phyloP scores from a whole-genome alignment of 2,888 invertebrate genomes.

The Eristalis pertinax region DNA sequence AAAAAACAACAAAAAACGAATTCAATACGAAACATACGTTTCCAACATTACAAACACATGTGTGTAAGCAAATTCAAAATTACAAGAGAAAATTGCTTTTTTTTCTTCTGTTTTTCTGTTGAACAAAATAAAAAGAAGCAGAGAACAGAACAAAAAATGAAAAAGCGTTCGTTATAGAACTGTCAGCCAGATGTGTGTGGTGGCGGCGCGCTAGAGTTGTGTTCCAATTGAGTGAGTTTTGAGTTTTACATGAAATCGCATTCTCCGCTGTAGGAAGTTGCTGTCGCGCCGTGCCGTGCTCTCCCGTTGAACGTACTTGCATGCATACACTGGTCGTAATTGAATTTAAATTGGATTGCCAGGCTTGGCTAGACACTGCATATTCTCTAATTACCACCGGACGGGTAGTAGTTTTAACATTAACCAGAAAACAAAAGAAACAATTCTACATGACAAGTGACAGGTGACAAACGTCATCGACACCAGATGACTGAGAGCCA shows the following conservation, averaged over 20 bases:
- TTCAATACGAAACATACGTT: slow-evolving; percentile 40
- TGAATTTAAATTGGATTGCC: slow-evolving; percentile 45
- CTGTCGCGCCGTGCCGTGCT: slow-evolving; percentile 9
- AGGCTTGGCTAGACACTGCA: slow-evolving; percentile 19
- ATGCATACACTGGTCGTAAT: slow-evolving; percentile 27
- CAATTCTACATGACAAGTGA: slow-evolving; percentile 30
- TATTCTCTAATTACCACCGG: slow-evolving; percentile 43
- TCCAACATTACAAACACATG: slow-evolving; percentile 60
- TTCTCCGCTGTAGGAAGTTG: neutral
- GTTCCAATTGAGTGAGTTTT: slow-evolving; percentile 54
- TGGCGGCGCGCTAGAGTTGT: slow-evolving; percentile 31
- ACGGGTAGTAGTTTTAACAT: slow-evolving; percentile 41
- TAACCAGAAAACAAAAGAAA: neutral
- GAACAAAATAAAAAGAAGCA: slow-evolving; percentile 15
- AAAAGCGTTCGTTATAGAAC: slow-evolving; percentile 32
- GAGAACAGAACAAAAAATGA: slow-evolving; percentile 6
- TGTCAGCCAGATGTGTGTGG: slow-evolving; percentile 65
- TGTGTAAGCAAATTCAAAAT: slow-evolving; percentile 36
- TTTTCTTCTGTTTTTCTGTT: neutral
- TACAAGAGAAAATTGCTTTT: slow-evolving; percentile 12
- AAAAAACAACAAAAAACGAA: slow-evolving; percentile 1
- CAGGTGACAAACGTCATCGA: slow-evolving; percentile 20
- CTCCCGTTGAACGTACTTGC: neutral
- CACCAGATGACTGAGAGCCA: neutral
- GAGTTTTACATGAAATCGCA: slow-evolving; percentile 25